Evolutionary conservation across 2,888 invertebrate species (phyloP).

Genomic region (Drosophila nigricruria): DNA sequence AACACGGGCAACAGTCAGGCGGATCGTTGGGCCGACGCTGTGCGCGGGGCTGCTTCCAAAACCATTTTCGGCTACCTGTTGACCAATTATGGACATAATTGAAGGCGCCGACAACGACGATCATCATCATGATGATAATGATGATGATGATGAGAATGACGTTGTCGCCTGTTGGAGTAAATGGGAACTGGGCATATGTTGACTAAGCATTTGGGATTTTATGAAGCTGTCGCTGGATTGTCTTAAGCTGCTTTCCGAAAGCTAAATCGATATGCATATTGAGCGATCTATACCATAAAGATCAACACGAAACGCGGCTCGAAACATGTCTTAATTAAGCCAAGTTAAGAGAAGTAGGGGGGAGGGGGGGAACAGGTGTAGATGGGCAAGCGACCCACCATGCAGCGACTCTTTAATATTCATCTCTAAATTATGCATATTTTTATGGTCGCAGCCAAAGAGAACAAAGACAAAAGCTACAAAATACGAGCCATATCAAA

Average conservation of each 20-base stretch:
- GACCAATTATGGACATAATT: conserved; percentile 79
- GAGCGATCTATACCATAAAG: conserved; percentile 77
- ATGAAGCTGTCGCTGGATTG: conserved; percentile 64
- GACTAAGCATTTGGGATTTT: conserved; percentile 48
- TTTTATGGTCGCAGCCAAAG: conserved; percentile 59
- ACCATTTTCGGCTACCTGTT: conserved; percentile 78
- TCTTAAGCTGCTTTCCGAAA: conserved; percentile 61
- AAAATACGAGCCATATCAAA: conserved; percentile 45
- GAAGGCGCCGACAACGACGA: conserved; percentile 64
- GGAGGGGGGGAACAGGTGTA: conserved; percentile 1
- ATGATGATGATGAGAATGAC: conserved; percentile 31
- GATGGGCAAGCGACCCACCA: conserved; percentile 49
- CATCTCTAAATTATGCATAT: conserved; percentile 80
- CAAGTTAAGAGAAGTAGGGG: background rate
- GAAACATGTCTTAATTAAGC: conserved; percentile 79
- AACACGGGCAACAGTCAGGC: conserved; percentile 33
- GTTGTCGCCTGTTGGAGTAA: conserved; percentile 41
- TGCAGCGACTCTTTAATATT: conserved; percentile 59
- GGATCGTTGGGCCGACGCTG: background rate
- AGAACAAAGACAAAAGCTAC: conserved; percentile 49
- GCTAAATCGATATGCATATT: conserved; percentile 73
- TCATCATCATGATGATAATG: background rate
- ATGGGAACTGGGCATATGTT: conserved; percentile 18
- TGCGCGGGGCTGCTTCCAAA: conserved; percentile 40
- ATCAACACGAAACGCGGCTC: conserved; percentile 70